Base-by-base conservation (phyloP, 2,888 invertebrate species). In the Electrophaes corylata region DNA sequence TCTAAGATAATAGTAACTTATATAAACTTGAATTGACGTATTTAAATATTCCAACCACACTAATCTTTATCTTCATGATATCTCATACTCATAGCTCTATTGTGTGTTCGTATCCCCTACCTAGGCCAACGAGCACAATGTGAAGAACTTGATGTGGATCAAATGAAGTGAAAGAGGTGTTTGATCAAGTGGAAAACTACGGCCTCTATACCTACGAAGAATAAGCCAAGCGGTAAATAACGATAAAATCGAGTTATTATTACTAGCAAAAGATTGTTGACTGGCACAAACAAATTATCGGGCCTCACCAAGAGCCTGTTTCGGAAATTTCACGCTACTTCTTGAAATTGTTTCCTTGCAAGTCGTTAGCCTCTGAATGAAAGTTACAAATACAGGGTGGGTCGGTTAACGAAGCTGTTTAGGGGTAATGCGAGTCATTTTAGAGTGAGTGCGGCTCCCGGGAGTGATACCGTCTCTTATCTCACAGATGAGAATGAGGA, bases 391-490 rank as follows among this genome's bases (percentile, higher is more conserved):
- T 56, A 59, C 52, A 56, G 37, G 46, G 45, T 46, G 47, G 49
- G 52, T 45, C 52, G 60, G 72, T 69, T 76, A 74, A 79, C 72
- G 74, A 75, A 77, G 75, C 70, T 68, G 73, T 77, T 74, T 71
- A 54, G 61, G 58, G 66, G 69, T 76, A 81, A 81, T 80, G 78
- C 49, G 64, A 69, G 72, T 72, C 76, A 74, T 80, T 81, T 80
- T 71, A 62, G 70, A 64, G 67, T 29, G 35, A 41, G 46, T 54
- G 49, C 41, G 45, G 57, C 60, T 52, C 48, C 16, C 6, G 57
- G 56, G 60, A 47, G 51, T 39, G 53, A 66, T 68, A 62, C 59
- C 46, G 23, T 47, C 51, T 51, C 47, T 60, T 60, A 54, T 55
- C 51, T 39, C 16, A 12, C 37, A 51, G 50, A 49, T 45, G 49